Base-by-base conservation (phyloP, 2,797 vertebrate species). In the Melanotaenia maccullochi region DNA sequence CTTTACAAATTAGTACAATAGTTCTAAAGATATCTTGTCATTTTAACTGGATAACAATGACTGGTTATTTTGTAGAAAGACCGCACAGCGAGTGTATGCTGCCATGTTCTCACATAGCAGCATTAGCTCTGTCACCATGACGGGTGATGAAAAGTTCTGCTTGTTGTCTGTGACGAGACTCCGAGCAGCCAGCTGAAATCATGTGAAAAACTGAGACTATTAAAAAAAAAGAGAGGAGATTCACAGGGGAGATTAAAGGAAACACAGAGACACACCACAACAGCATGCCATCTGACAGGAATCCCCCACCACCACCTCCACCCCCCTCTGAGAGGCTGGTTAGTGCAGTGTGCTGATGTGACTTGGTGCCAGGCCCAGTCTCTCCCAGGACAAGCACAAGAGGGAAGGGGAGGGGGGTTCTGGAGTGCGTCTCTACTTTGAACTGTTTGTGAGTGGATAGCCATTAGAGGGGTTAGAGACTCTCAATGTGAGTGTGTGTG, bases 391-490 rank as follows among this genome's bases (percentile, higher is more conserved):
- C 60, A 73, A 16, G 62, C 32, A 56, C 60, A 70, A 67, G 68
- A 77, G 30, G 64, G 78, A 66, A 24, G 24, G 52, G 5, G 13
- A 5, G 14, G 52, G 73, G 78, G 85, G 87, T 87, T 88, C 88
- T 89, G 79, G 83, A 83, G 80, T 70, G 75, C 52, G 36, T 75
- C 65, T 72, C 67, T 60, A 65, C 90, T 92, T 90, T 93, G 87
- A 90, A 90, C 84, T 75, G 76, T 74, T 80, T 71, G 84, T 68
- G 86, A 86, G 84, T 83, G 72, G 61, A 86, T 32, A 47, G 79
- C 91, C 92, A 93, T 93, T 93, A 93, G 85, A 75, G 69, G 8
- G 72, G 81, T 74, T 83, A 85, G 38, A 78, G 69, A 73, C 81
- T 76, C 72, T 75, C 12, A 20, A 60, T 67, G 40, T 65, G 71